Conservation (phyloP, 1,140 invertebrate genomes). For the Ganaspis sp. region DNA sequence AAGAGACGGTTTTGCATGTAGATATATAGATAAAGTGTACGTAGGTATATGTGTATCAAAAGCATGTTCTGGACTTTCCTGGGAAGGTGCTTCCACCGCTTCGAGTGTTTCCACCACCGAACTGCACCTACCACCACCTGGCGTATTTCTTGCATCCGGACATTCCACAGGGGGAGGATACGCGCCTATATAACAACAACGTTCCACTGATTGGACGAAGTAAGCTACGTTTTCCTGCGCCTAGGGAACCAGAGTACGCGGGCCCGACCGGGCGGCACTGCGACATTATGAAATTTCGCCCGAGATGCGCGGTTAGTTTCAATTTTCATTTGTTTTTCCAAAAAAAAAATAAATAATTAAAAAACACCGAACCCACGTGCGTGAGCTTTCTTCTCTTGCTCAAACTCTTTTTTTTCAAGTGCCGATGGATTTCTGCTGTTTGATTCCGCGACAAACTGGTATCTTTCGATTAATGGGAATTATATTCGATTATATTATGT, state of each 20-base stretch:
- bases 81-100: conserved; percentile 44
- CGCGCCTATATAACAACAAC: conserved; percentile 75
- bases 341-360: background rate
- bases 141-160: conserved; percentile 50
- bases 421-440: background rate
- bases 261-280: conserved; percentile 69
- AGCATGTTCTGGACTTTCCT: conserved; percentile 41
- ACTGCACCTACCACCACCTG: conserved; percentile 50
- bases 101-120: conserved; percentile 41
- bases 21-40: conserved; percentile 45
- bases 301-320: conserved; percentile 73
- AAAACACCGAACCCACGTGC: background rate
- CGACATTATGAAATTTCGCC: conserved; percentile 74
- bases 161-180: conserved; percentile 65
- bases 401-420: background rate
- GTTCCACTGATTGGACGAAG: conserved; percentile 76
- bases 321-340: background rate
- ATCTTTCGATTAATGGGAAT: background rate
- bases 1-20: conserved; percentile 2
- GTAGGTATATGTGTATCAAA: conserved; percentile 43
- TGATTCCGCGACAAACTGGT: background rate
- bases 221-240: conserved; percentile 72
- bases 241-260: conserved; percentile 69
- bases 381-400: background rate
- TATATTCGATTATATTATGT: background rate